Evolutionary conservation across 2,888 invertebrate genomes (phyloP).

Genomic region (Tetragonula carbonaria): DNA sequence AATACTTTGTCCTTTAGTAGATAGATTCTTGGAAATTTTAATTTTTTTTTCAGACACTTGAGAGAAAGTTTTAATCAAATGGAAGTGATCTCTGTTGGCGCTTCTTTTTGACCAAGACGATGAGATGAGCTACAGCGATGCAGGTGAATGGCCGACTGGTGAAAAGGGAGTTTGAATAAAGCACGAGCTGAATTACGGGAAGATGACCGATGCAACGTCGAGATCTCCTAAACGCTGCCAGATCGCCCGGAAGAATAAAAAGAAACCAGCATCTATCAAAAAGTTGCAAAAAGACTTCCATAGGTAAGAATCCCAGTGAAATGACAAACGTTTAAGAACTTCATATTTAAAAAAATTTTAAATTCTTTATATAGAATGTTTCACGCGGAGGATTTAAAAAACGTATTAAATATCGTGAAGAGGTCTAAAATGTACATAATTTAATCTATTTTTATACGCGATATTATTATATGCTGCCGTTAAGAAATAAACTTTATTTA

Average conservation of each 20-base stretch:
- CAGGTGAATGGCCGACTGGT: slow-evolving; percentile 47
- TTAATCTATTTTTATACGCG: neutral
- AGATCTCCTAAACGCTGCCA: slow-evolving; percentile 62
- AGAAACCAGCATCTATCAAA: neutral
- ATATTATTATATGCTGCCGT: neutral
- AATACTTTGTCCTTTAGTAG: neutral
- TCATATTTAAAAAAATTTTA: neutral
- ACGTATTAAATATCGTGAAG: neutral
- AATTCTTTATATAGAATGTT: neutral
- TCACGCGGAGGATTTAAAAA: neutral
- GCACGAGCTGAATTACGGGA: slow-evolving; percentile 50
- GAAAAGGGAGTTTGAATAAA: slow-evolving; percentile 62
- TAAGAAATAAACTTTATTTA: neutral
- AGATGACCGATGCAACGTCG: slow-evolving; percentile 64
- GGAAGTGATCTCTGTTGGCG: neutral
- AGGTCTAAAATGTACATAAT: neutral
- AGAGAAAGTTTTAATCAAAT: slow-evolving; percentile 34
- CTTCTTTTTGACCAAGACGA: neutral
- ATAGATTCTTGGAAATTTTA: neutral
- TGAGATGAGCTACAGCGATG: neutral
- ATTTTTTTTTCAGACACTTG: neutral
- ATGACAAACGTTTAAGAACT: neutral
- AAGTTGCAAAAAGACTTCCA: neutral
- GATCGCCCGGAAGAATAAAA: slow-evolving; percentile 51
- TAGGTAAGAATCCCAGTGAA: neutral